phyloP scores from a whole-genome alignment of 2,113 vertebrate species.

The Vicugna pacos region DNA sequence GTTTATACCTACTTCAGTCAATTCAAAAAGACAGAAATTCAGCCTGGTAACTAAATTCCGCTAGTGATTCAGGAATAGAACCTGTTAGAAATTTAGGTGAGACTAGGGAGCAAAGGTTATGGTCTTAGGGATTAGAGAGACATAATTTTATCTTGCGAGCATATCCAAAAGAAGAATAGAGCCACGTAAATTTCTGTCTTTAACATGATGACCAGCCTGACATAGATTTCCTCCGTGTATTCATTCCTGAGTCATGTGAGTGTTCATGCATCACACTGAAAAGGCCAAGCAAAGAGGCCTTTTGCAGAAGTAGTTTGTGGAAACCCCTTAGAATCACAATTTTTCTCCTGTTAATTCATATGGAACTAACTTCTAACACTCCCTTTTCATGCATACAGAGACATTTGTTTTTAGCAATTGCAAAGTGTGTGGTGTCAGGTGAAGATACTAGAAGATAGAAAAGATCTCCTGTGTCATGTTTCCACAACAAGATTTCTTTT shows the following conservation, averaged over 20 bases:
- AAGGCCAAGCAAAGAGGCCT: neutral
- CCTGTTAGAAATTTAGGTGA: conserved; percentile 28
- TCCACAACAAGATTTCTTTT: neutral
- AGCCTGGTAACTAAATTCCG: neutral
- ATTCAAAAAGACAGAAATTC: conserved; percentile 26
- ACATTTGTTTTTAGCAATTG: neutral
- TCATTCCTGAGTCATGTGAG: neutral
- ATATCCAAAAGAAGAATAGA: conserved; percentile 42
- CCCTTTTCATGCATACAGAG: neutral
- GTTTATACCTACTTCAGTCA: neutral
- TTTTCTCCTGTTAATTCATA: conserved; percentile 49
- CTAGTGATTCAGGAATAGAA: neutral
- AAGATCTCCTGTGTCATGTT: neutral
- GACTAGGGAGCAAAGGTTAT: neutral
- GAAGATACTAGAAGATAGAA: neutral
- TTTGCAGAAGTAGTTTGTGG: neutral
- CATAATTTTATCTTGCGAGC: neutral
- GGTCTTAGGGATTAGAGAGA: neutral
- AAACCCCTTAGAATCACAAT: neutral
- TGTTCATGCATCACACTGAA: neutral
- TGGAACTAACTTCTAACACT: neutral
- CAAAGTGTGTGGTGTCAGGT: neutral
- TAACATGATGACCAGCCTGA: neutral
- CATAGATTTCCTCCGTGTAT: neutral
- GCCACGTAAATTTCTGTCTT: neutral